These are phyloP conservation scores for Isoperla grammatica DNA, from an alignment of 2,888 invertebrate genomes.

Conservation along the genomic window DNA sequence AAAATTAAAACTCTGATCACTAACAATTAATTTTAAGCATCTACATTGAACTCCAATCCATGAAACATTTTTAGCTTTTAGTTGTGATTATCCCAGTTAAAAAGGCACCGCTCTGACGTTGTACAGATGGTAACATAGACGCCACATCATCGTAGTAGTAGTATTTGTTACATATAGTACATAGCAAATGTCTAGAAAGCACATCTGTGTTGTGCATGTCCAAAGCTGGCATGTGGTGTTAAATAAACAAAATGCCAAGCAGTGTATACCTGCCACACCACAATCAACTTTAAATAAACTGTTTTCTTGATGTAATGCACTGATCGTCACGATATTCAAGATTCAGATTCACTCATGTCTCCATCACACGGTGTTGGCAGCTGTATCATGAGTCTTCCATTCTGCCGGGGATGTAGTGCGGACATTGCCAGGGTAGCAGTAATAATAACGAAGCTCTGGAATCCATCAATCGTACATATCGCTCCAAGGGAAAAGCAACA, in stretches of 20 bases:
- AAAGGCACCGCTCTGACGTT: slow-evolving; percentile 6
- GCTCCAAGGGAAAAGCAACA: slow-evolving; percentile 4
- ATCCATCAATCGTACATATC: slow-evolving; percentile 3
- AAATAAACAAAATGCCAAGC: no score
- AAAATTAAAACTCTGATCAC: slow-evolving; percentile 21
- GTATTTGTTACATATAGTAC: no score
- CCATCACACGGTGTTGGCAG: no score
- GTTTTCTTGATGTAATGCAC: no score
- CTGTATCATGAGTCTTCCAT: not conserved
- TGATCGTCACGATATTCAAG: no score
- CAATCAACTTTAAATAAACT: no score
- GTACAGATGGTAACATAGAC: not conserved
- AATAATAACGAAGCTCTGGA: slow-evolving; percentile 6
- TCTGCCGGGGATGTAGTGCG: slow-evolving; percentile 4
- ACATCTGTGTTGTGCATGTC: no score
- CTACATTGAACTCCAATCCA: not conserved
- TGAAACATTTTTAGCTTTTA: not conserved
- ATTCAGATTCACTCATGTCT: no score
- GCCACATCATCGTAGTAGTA: not conserved
- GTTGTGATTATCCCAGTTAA: not conserved
- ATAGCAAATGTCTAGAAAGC: no score
- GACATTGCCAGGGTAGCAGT: slow-evolving; percentile 1
- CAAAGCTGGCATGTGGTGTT: no score
- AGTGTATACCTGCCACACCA: no score
- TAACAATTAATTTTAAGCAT: slow-evolving; percentile 15